phyloP scores from a whole-genome alignment of 2,888 invertebrate species.

The Cephonodes hylas region DNA sequence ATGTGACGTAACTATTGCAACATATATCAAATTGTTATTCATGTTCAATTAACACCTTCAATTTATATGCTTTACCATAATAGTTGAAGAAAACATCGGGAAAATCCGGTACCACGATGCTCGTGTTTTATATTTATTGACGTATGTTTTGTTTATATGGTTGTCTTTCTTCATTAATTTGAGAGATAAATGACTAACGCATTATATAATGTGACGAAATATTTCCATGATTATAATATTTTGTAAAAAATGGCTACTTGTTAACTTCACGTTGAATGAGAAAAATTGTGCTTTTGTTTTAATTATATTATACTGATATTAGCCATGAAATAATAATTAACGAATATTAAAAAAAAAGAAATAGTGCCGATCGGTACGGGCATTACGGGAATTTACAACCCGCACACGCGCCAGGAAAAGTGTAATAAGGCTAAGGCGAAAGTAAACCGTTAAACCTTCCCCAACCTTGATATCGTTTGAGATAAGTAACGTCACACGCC shows the following conservation, averaged over 20 bases:
- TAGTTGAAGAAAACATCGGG: background rate
- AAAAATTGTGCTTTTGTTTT: no score
- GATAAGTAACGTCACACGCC: constrained; percentile 36
- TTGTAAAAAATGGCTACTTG: no score
- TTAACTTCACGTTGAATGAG: no score
- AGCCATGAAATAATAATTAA: no score
- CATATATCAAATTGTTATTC: background rate
- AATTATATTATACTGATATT: no score
- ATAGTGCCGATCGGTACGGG: background rate
- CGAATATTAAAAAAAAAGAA: background rate
- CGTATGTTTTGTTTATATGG: no score
- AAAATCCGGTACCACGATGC: no score
- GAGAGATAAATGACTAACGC: no score
- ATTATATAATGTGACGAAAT: no score
- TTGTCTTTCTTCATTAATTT: no score
- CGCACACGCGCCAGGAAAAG: constrained; percentile 29
- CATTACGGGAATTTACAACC: constrained; percentile 5
- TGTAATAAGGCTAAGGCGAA: constrained; percentile 31
- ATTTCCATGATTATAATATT: no score
- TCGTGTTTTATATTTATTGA: background rate
- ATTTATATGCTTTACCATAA: background rate
- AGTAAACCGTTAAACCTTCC: constrained; percentile 30
- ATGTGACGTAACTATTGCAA: background rate
- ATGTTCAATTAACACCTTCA: background rate
- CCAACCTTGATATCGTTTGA: constrained; percentile 39